Conservation (phyloP, 2,797 vertebrate genomes). For the Nasua narica region DNA sequence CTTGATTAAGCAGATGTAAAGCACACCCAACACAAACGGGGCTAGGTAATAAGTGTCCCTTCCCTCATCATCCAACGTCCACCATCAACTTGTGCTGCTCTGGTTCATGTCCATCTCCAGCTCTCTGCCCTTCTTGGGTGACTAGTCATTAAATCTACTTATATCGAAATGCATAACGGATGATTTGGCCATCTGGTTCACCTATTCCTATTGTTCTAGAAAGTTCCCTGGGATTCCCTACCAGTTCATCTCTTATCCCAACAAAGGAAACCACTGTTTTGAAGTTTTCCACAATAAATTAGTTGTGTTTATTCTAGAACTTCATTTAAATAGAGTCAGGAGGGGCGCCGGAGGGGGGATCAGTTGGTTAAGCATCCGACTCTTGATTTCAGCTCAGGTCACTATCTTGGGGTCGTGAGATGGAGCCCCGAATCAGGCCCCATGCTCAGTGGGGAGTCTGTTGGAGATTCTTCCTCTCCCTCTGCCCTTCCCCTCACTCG, state of each 20-base stretch:
- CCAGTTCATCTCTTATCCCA: neutral
- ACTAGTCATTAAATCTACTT: neutral
- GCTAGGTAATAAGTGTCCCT: neutral
- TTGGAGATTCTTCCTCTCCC: neutral
- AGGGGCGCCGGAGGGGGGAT: neutral
- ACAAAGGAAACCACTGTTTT: neutral
- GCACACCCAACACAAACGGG: neutral
- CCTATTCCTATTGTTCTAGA: neutral
- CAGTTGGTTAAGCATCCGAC: neutral
- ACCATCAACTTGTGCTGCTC: neutral
- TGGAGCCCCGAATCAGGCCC: fast-evolving
- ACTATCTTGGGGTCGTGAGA: neutral
- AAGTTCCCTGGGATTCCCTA: neutral
- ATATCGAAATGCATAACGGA: neutral
- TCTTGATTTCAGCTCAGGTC: neutral
- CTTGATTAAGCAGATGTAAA: neutral
- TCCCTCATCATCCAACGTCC: neutral
- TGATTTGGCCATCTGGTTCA: neutral
- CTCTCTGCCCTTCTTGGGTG: neutral
- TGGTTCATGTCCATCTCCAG: neutral
- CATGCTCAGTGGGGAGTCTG: neutral
- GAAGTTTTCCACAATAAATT: neutral
- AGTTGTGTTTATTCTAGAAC: neutral
- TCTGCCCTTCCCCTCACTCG: fast-evolving
- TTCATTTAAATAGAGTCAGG: neutral